These are phyloP conservation scores for Crotalus tigris DNA, from an alignment of 2,113 vertebrate species.

Conservation along the genomic window DNA sequence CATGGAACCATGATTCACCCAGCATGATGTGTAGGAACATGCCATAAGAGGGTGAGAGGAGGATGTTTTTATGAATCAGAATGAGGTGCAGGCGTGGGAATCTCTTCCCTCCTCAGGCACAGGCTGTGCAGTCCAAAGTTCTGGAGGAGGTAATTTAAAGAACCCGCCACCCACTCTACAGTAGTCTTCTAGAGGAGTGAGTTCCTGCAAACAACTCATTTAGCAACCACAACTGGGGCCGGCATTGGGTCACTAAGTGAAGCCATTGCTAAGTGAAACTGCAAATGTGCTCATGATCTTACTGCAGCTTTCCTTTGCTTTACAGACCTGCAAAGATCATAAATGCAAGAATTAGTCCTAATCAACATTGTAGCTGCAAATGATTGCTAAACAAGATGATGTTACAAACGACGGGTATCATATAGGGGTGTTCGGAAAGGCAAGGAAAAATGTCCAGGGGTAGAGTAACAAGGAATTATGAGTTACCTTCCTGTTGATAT, in stretches of 20 bases:
- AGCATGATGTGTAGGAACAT: neutral
- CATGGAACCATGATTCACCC: slow-evolving; percentile 5
- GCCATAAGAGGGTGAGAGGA: neutral
- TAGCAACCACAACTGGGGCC: neutral
- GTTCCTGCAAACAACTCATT: neutral
- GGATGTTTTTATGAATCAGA: neutral
- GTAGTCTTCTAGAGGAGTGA: neutral
- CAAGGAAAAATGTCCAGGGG: neutral
- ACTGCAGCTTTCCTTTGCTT: neutral
- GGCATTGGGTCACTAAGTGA: neutral
- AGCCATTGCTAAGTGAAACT: neutral
- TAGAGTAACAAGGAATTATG: neutral
- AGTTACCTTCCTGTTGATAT: neutral
- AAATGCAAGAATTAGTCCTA: neutral
- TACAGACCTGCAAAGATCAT: neutral
- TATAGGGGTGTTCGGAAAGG: neutral
- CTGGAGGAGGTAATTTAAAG: neutral
- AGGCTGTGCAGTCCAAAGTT: neutral
- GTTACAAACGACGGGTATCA: neutral
- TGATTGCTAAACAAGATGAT: neutral
- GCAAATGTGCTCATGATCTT: neutral
- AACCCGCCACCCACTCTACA: neutral
- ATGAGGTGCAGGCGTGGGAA: slow-evolving; percentile 11
- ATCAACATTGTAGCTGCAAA: neutral
- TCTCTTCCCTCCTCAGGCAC: neutral